Evolutionary conservation across 2,797 vertebrate species (phyloP), one percentile per base, ranked within the genome.

Genomic region (Taeniopygia guttata): DNA sequence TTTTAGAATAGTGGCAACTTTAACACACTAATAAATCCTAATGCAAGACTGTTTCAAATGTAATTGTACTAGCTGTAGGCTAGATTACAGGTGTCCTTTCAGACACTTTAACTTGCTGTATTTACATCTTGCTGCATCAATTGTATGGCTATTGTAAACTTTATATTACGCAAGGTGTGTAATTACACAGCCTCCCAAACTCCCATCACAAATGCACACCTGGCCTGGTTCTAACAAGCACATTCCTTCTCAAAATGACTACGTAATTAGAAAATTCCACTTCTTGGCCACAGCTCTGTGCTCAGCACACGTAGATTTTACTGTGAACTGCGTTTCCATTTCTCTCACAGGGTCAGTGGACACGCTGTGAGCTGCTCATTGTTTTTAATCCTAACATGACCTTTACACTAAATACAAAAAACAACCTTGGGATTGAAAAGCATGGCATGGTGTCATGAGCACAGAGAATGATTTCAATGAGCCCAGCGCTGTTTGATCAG

Each of bases 361-460:
- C 94, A 84, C 4, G n/a, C 90, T 97, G 94, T 90, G 96, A 95
- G 90, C 88, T 89, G 86, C 10, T 95, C 95, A 94, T 95, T 94
- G 95, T 91, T 96, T 97, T 94, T 95, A 95, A 97, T 97, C 95
- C 94, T 86, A 95, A 95, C 81, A 75, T 93, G 94, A 97, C 94
- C 96, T 96, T 95, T 96, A 94, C 95, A 62, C 90, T 83, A 96
- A 87, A 93, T 87, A 95, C 78, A 96, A 95, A 96, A 96, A 95
- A 27, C 90, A 94, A 94, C 84, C 92, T 84, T 81, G 78, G 58
- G 92, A 92, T 11, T 95, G 92, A 96, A 97, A 96, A 87, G 95
- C 92, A 1, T 92, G 91, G 92, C 92, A 87, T 92, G 95, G 96
- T 94, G 94, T 94, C 90, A 96, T 82, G 87, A 89, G 91, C 91